Base-by-base conservation (phyloP, 2,797 vertebrate genomes). In the Sebastes melanostomus region DNA sequence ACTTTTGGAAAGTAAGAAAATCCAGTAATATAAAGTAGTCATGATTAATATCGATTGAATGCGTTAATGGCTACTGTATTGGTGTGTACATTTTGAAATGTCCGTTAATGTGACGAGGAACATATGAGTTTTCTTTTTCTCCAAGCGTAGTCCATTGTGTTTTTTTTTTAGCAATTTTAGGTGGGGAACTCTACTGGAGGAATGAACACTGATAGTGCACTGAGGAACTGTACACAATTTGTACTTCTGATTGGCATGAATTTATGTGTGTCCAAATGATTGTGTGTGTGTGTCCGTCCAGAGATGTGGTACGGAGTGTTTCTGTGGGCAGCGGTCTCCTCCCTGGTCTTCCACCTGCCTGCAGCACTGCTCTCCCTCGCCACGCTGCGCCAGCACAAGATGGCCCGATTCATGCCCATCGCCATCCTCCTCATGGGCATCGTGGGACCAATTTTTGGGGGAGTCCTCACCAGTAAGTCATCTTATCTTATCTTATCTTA, bases 301-400 rank as follows among this genome's bases (percentile, higher is more conserved):
- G 98, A 99, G 93, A 99, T 99, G 98, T 99, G 98, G 98, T 99
- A 98, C 12, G 98, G 97, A 0, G 97, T 99, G 80, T 98, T 99
- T 88, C 92, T 99, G 69, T 99, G 98, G 98, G 96, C 97, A 0
- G 93, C 97, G 2, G 97, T 99, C 66, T 99, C 98, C 6, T 99
- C 98, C 0, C 91, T 99, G 82, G 91, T 97, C 81, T 98, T 99
- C 92, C 98, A 99, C 86, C 92, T 98, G 82, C 98, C 98, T 0
- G 97, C 97, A 0, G 97, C 96, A 16, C 83, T 99, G 62, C 94
- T 99, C 27, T 96, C 97, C 18, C 95, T 99, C 20, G 95, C 96
- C 90, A 97, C 97, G 2, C 96, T 99, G 27, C 94, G 97, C 72
- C 97, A 94, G 78, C 98, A 99, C 94, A 98, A 97, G 94, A 94